Percentiles rank a stretch among this genome's conserved stretches.
phyloP scores from a whole-genome alignment of 2,797 vertebrate species.

The Helostoma temminkii region DNA sequence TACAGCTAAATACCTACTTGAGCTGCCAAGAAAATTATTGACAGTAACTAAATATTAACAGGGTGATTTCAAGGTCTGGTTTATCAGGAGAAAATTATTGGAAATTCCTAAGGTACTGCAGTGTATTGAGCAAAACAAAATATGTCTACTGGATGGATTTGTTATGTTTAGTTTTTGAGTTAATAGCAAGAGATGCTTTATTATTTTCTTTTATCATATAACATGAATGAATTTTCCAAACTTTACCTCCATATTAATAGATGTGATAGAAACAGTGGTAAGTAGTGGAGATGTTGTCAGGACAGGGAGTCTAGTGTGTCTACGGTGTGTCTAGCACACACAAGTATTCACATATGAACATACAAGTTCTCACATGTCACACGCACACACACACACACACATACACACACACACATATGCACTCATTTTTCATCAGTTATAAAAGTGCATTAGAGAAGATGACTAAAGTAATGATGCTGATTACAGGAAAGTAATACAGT shows the following conservation, averaged over 20 bases:
- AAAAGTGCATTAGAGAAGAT: constrained; percentile 1
- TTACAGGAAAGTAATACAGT: constrained; percentile 11
- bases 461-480: constrained; percentile 5
- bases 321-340: constrained; percentile 26
- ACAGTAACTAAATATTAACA: constrained; percentile 5
- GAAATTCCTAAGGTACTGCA: constrained; percentile 12
- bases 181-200: not conserved
- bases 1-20: constrained; percentile 46
- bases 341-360: constrained; percentile 1
- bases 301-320: too few relatives aligned
- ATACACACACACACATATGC: not conserved
- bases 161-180: not conserved
- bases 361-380: not conserved
- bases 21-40: constrained; percentile 1
- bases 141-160: constrained; percentile 4
- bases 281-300: constrained; percentile 55
- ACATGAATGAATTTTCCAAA: constrained; percentile 45
- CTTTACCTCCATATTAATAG: constrained; percentile 30
- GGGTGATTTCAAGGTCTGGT: constrained; percentile 24
- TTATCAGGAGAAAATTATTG: constrained; percentile 17
- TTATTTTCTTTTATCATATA: constrained; percentile 25
- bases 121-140: not conserved
- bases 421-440: too few relatives aligned
- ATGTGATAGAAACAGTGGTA: constrained; percentile 59
- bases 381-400: not conserved